Percentiles rank a stretch among this genome's conserved stretches.
Conservation (phyloP, 2,888 invertebrate species). For the Drosophila anomalata region DNA sequence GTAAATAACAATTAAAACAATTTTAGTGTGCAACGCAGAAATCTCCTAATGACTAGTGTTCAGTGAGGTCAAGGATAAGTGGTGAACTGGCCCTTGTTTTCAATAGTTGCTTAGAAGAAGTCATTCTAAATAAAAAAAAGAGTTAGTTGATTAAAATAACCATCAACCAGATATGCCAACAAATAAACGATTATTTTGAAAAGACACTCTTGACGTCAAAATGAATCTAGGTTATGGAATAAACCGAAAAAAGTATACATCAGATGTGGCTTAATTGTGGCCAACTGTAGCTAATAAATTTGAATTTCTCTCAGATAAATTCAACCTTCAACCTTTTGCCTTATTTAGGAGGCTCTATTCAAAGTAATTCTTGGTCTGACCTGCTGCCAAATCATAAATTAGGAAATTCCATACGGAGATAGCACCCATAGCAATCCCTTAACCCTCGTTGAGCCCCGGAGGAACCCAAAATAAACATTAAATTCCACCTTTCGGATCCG, state of each 20-base stretch:
- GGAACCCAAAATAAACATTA: slow-evolving; percentile 36
- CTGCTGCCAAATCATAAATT: slow-evolving; percentile 28
- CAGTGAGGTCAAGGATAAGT: slow-evolving; percentile 68
- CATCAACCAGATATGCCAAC: too few relatives aligned
- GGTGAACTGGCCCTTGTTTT: slow-evolving; percentile 46
- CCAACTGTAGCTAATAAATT: slow-evolving; percentile 11
- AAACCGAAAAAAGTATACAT: background rate
- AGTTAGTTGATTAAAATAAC: background rate
- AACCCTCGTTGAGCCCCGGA: slow-evolving; percentile 11
- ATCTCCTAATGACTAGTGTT: slow-evolving; percentile 64
- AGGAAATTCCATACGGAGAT: slow-evolving; percentile 18
- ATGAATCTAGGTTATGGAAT: too few relatives aligned
- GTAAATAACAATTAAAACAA: slow-evolving; percentile 76
- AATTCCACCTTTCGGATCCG: slow-evolving; percentile 62
- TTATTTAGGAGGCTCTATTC: slow-evolving; percentile 14
- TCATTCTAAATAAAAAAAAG: slow-evolving; percentile 14
- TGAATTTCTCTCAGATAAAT: slow-evolving; percentile 1
- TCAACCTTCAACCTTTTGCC: background rate
- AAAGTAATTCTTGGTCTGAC: slow-evolving; percentile 5
- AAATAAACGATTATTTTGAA: too few relatives aligned
- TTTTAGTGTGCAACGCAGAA: slow-evolving; percentile 62
- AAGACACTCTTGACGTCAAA: too few relatives aligned
- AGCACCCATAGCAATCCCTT: slow-evolving; percentile 19
- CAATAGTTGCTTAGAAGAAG: slow-evolving; percentile 49
- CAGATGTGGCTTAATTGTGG: background rate